These are phyloP conservation scores for Trialeurodes vaporariorum DNA, from an alignment of 1,140 invertebrate genomes.

Conservation along the genomic window DNA sequence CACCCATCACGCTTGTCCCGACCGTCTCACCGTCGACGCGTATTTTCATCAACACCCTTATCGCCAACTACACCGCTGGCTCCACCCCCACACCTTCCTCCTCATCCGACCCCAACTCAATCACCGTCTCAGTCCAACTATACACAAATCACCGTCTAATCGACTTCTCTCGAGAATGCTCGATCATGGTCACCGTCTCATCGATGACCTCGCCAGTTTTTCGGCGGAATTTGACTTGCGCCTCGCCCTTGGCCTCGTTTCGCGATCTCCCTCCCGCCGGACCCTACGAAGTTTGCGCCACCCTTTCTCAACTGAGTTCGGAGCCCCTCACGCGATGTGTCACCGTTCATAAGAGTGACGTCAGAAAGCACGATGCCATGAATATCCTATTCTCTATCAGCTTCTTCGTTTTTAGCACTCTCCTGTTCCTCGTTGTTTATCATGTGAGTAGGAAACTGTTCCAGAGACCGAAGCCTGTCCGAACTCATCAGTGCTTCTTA, in stretches of 20 bases:
- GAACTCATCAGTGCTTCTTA: slow-evolving; percentile 35
- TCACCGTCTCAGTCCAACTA: slow-evolving; percentile 23
- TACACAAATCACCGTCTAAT: not conserved
- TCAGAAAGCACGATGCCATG: slow-evolving; percentile 18
- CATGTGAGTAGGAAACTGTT: slow-evolving; percentile 29
- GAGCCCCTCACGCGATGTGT: slow-evolving; percentile 27
- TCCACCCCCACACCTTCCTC: slow-evolving; percentile 19
- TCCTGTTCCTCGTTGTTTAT: slow-evolving; percentile 30
- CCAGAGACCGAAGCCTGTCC: slow-evolving; percentile 27
- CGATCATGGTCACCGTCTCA: slow-evolving; percentile 26
- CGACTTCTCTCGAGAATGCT: slow-evolving; percentile 16
- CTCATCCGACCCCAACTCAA: slow-evolving; percentile 19
- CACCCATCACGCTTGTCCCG: slow-evolving; percentile 15
- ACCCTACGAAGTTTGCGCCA: slow-evolving; percentile 28
- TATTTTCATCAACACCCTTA: slow-evolving; percentile 7
- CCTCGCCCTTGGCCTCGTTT: slow-evolving; percentile 19
- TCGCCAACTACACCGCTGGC: slow-evolving; percentile 8
- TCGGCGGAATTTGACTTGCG: slow-evolving; percentile 26
- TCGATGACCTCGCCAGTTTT: slow-evolving; percentile 19
- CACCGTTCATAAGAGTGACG: slow-evolving; percentile 29
- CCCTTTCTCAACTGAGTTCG: slow-evolving; percentile 17
- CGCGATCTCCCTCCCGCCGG: slow-evolving; percentile 21
- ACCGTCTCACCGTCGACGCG: slow-evolving; percentile 3
- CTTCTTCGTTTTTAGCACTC: slow-evolving; percentile 9
- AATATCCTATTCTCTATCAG: not conserved